Evolutionary conservation across 2,797 vertebrate genomes (phyloP), one percentile per base, ranked within the genome.

Genomic region (Lepus oiostolus): DNA sequence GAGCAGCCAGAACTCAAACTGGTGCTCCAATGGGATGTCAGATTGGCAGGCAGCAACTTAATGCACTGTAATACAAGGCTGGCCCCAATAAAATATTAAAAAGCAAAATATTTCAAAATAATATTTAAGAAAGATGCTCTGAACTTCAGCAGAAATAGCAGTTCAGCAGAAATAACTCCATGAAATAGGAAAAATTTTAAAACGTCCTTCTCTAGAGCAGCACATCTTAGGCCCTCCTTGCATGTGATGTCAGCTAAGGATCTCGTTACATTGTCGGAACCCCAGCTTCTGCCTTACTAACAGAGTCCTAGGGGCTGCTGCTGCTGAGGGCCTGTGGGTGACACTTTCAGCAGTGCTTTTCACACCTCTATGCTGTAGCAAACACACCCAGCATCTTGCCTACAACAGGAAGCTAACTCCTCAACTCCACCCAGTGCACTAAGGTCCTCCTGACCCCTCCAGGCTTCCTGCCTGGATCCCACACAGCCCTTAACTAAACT

Each of bases 61-160:
- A 47, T 47, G 42, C 42, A 47, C 42, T 47, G 42, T 47, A 47
- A 47, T 47, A 47, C 42, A 47, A 47, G 42, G 42, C 42, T 47
- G 42, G 42, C 42, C 42, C 42, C 42, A 47, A 47, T 47, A 47
- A 47, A 47, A 47, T 47, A 47, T 47, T 86, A 32, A 16, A 87
- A 86, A 74, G 22, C 60, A 91, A 83, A 93, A 87, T 83, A 50
- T 42, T 10, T 71, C n/a, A 95, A 79, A 79, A 63, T 8, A 32
- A 52, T 71, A 14, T 42, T 21, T 21, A 88, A 72, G 42, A 80
- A 89, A 82, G 10, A 47, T 63, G 42, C 22, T 88, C 13, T 24
- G 26, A 35, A 58, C 30, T 77, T 77, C 21, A n/a, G 63, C 24
- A 87, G 71, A 82, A 87, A 28, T 24, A 67, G 68, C 16, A 24